A percentile compares a stretch with the other conserved stretches of the same genome.
phyloP scores from a whole-genome alignment of 2,113 vertebrate species.

The Clupea harengus region DNA sequence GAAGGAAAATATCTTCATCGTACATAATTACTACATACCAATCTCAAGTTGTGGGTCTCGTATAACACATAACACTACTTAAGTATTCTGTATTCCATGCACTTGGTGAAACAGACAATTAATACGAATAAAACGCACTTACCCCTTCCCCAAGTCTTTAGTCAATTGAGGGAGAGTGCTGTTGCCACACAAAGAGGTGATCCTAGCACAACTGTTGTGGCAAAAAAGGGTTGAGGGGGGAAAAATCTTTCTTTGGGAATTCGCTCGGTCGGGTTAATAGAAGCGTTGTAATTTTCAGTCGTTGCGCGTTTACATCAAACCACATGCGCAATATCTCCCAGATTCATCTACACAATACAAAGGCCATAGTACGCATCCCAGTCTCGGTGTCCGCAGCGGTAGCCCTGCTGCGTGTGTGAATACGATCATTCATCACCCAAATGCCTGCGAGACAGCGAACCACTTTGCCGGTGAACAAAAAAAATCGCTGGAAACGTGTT shows the following conservation, averaged over 20 bases:
- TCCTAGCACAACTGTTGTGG: constrained; percentile 18
- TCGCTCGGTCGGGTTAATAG: background rate
- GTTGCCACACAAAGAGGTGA: constrained; percentile 57
- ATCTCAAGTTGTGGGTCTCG: background rate
- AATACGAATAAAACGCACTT: background rate
- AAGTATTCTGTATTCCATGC: background rate
- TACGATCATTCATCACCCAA: constrained; percentile 33
- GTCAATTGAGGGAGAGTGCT: background rate
- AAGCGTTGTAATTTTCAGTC: constrained; percentile 3
- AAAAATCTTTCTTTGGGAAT: background rate
- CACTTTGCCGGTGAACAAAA: constrained; percentile 20
- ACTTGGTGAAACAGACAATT: background rate
- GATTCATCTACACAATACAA: constrained; percentile 22
- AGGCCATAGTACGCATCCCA: constrained; percentile 35
- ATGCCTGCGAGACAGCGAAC: constrained; percentile 23
- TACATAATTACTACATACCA: background rate
- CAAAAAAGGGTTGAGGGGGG: background rate
- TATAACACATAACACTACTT: background rate
- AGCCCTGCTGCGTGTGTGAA: constrained; percentile 51
- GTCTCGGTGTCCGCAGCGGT: constrained; percentile 27
- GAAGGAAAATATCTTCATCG: background rate
- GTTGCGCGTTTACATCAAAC: background rate
- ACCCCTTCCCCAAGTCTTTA: constrained; percentile 10
- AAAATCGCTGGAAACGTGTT: background rate
- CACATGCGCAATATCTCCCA: background rate